Conservation (phyloP, 2,888 invertebrate species). For the Pomacea canaliculata region DNA sequence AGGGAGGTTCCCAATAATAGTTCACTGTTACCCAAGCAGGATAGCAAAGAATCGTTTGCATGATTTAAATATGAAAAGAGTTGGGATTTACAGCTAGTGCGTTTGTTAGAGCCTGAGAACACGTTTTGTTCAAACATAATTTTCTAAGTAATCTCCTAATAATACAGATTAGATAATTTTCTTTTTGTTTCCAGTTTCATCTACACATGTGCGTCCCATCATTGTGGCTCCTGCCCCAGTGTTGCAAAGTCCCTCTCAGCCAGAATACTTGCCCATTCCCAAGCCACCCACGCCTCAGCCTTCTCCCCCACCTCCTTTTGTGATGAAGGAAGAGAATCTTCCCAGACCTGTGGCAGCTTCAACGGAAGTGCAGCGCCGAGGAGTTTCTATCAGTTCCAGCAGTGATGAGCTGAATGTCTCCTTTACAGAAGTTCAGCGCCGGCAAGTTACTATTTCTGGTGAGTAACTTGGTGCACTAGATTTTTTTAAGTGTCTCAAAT, state of each 20-base stretch:
- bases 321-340: not conserved
- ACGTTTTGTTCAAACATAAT: too few species aligned
- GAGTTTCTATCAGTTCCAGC: slow-evolving; percentile 11
- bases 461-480: not conserved
- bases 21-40: too few species aligned
- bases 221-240: slow-evolving; percentile 35
- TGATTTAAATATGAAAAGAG: too few species aligned
- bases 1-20: too few species aligned
- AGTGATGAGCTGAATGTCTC: slow-evolving; percentile 9
- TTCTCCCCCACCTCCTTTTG: too few species aligned
- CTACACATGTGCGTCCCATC: slow-evolving; percentile 52
- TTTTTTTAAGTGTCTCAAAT: not conserved
- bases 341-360: not conserved
- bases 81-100: too few species aligned
- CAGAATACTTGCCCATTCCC: slow-evolving; percentile 23
- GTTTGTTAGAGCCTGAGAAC: too few species aligned
- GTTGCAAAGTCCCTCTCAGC: slow-evolving; percentile 11
- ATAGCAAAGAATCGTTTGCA: too few species aligned
- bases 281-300: slow-evolving; percentile 27
- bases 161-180: too few species aligned
- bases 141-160: too few species aligned
- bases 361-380: slow-evolving; percentile 16
- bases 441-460: slow-evolving; percentile 20
- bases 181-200: slow-evolving; percentile 41
- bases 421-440: slow-evolving; percentile 22